Evolutionary conservation across 2,888 invertebrate genomes (phyloP), one percentile per base, ranked within the genome.

Genomic region (Drosophila rubida): DNA sequence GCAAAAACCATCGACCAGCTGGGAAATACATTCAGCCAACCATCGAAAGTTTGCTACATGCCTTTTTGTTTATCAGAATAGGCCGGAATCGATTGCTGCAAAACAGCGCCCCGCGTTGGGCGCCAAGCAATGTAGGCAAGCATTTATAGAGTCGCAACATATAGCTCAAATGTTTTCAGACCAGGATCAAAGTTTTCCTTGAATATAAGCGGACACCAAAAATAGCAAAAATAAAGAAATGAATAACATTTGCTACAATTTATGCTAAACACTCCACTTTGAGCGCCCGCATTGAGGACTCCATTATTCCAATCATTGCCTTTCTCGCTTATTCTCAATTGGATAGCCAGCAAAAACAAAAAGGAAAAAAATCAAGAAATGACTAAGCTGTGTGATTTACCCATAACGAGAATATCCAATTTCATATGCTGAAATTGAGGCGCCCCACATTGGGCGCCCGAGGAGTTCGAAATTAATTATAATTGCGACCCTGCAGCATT

Each of bases 31-130:
- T 65, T 65, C 48, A 23, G 35, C 35, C 3, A 35, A 46, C 13
- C 57, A 71, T 37, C 71, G 60, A 71, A 66, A 71, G 70, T 71
- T 48, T 58, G 48, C 25, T 16, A n/a, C 4, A 44, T 23, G 9
- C 11, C 8, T 13, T 13, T 13, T 19, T 16, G 1, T n/a, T 32
- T 32, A 32, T 37, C 35, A 11, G 22, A 2, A 30, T 25, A n/a
- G n/a, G 13, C 16, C 8, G 48, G 14, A 6, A 13, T 27, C 22
- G 46, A 5, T 7, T 8, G 11, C 4, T 4, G 0, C 11, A 32
- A 32, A n/a, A 1, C 1, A 8, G 14, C 35, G 64, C 54, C 65
- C 63, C 7, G 39, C 8, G 9, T 41, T 59, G 42, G 50, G 50
- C 59, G 49, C 49, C 7, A 1, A 32, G 2, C 0, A 11, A 25